Conservation (phyloP, 1,140 invertebrate species). For the Drosophila leontia region DNA sequence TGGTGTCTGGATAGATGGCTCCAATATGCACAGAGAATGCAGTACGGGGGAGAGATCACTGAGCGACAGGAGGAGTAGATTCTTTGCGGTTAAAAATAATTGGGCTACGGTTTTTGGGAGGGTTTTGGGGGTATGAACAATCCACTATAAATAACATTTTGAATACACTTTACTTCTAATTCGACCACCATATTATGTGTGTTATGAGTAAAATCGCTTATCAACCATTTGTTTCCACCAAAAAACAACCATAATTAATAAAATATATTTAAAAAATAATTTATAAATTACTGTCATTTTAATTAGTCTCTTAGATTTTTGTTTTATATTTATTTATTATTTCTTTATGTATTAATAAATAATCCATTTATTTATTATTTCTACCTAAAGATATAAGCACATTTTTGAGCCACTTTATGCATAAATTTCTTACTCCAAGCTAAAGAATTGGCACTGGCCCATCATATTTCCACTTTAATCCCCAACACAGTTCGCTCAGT, state of each 20-base stretch:
- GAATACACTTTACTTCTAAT: too few relatives aligned
- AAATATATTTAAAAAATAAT: too few relatives aligned
- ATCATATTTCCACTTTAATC: slow-evolving; percentile 1
- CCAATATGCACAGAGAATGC: slow-evolving; percentile 26
- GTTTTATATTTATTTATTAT: not conserved
- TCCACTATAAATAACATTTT: too few relatives aligned
- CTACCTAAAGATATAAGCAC: too few relatives aligned
- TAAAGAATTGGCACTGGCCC: slow-evolving; percentile 10
- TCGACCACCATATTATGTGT: too few relatives aligned
- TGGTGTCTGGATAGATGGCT: slow-evolving; percentile 42
- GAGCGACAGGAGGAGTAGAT: not conserved
- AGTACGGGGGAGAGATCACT: slow-evolving; percentile 11
- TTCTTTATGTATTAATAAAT: not conserved
- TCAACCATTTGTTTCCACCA: too few relatives aligned
- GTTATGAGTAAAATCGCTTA: too few relatives aligned
- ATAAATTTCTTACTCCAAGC: not conserved
- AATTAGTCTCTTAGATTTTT: too few relatives aligned
- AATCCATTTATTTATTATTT: not conserved
- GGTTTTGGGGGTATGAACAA: not conserved
- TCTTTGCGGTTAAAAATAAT: not conserved
- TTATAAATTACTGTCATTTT: too few relatives aligned
- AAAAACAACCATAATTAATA: too few relatives aligned
- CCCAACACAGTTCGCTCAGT: slow-evolving; percentile 30
- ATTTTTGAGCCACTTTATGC: not conserved
- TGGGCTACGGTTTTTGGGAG: not conserved